Conservation (phyloP, 2,888 invertebrate species). For the Drosophila stalkeri region DNA sequence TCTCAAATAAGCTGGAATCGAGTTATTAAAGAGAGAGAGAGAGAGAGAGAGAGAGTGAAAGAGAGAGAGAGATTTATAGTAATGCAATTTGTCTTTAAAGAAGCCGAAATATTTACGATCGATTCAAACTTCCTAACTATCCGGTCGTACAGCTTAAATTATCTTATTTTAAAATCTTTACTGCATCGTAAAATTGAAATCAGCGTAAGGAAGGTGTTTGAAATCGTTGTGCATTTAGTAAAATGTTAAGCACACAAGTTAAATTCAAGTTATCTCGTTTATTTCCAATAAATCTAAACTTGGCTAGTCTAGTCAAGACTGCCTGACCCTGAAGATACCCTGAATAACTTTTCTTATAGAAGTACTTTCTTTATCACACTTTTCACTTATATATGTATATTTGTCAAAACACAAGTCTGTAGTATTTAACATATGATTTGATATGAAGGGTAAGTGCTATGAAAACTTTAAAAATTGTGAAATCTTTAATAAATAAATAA, state of each 20-base stretch:
- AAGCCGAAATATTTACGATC: neutral
- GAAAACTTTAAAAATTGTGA: too few species aligned
- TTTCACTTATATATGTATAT: too few species aligned
- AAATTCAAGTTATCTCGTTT: too few species aligned
- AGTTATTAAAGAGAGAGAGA: neutral
- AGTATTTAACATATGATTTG: too few species aligned
- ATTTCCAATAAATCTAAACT: too few species aligned
- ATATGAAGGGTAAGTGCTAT: too few species aligned
- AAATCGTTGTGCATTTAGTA: neutral
- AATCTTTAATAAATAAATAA: too few species aligned
- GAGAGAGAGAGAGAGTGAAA: neutral
- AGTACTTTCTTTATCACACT: too few species aligned
- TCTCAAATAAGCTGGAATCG: conserved; percentile 42
- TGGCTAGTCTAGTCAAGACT: too few species aligned
- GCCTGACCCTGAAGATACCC: too few species aligned
- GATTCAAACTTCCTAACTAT: neutral
- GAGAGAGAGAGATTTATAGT: neutral
- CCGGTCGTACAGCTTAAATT: neutral
- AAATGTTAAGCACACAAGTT: neutral
- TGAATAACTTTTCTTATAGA: too few species aligned
- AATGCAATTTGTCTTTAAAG: neutral
- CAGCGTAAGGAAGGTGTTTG: neutral
- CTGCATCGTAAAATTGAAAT: neutral
- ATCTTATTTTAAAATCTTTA: neutral
- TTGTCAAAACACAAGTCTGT: too few species aligned